Evolutionary conservation across 2,888 invertebrate species (phyloP).

Genomic region (Dorcus hopei): DNA sequence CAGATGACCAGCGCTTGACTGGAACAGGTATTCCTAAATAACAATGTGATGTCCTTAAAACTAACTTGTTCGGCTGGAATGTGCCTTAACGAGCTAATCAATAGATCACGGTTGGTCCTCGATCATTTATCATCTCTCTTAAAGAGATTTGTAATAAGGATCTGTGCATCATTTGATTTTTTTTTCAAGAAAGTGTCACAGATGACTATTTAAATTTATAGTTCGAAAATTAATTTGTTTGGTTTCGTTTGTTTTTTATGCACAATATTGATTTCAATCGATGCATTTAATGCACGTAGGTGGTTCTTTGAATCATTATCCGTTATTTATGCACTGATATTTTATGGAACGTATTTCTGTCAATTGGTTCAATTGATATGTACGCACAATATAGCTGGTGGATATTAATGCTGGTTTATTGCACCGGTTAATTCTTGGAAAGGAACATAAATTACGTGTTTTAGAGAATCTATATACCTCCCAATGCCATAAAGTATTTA

Average conservation of each 20-base stretch:
- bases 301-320: constrained; percentile 31
- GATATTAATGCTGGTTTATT: constrained; percentile 32
- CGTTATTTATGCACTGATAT: constrained; percentile 31
- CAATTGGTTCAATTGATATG: constrained; percentile 33
- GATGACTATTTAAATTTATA: constrained; percentile 34
- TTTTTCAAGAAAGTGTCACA: constrained; percentile 43
- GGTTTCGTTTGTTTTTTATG: constrained; percentile 7
- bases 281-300: constrained; percentile 20
- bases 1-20: constrained; percentile 31
- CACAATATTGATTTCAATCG: constrained; percentile 1
- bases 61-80: constrained; percentile 41
- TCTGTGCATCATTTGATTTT: constrained; percentile 41
- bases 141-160: constrained; percentile 51
- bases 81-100: constrained; percentile 52
- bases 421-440: constrained; percentile 1
- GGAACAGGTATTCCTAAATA: constrained; percentile 14
- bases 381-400: constrained; percentile 26
- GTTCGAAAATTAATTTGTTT: constrained; percentile 25
- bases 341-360: constrained; percentile 33
- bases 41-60: constrained; percentile 29
- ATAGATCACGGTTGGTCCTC: constrained; percentile 51
- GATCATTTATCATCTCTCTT: constrained; percentile 51
- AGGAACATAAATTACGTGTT: too few species aligned
- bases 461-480: too few species aligned
- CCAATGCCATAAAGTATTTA: too few species aligned